Evolutionary conservation across 2,113 vertebrate genomes (phyloP), one percentile per base, ranked within the genome.

Genomic region (Emydocephalus ijimae): DNA sequence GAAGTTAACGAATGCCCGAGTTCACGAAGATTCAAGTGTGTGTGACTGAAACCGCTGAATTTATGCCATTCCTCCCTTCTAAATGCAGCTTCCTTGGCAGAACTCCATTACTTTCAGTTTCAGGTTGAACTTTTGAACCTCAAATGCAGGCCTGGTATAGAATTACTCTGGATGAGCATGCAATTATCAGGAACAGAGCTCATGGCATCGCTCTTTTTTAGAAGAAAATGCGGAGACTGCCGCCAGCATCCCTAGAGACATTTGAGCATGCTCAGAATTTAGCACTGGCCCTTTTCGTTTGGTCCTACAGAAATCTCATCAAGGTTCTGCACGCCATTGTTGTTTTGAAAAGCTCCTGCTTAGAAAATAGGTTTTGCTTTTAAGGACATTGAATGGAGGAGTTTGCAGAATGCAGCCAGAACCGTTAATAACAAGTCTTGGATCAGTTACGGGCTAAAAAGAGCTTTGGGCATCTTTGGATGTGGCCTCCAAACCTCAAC

Each of bases 1-100:
- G 93, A 92, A 90, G 92, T 64, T 93, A 90, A 94, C n/a, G 91
- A 94, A 94, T 94, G 94, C 56, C 91, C 94, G n/a, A 90, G 93
- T 1, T 92, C 93, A 92, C 95, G 96, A 94, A 94, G 94, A 91
- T 39, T 93, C 93, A 94, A 11, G 94, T 93, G 88, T 89, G 86
- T 92, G 90, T 69, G 92, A 90, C 92, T 92, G 94, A 93, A 94
- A 94, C 90, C 87, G 93, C 34, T 93, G 0, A 0, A 88, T 92
- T 92, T 81, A 69, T 93, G 90, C 92, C 89, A 90, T 90, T 14
- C 52, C 56, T 18, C 39, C 14, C 20, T 3, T 55, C 39, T 85
- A 93, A 90, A 34, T 87, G 0, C 0, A 89, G 74, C 89, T 89
- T 94, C 39, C 57, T 92, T 96, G 89, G 93, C 81, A 96, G 91